Percentiles rank a stretch among this genome's conserved stretches.
These are phyloP conservation scores for Acanthosepion pharaonis DNA, from an alignment of 2,888 invertebrate species.

Conservation along the genomic window DNA sequence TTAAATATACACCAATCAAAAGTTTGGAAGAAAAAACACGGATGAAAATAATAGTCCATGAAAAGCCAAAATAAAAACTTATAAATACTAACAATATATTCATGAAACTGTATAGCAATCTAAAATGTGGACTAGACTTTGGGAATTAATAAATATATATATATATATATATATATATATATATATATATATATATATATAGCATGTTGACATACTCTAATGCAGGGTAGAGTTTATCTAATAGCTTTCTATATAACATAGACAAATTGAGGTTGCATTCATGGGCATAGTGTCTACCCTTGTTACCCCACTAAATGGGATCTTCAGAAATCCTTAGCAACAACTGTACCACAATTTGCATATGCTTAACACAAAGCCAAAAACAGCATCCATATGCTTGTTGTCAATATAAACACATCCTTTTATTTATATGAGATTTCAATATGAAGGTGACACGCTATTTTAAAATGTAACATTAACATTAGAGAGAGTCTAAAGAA, in stretches of 20 bases:
- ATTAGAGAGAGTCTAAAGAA: no score
- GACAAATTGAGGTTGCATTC: not conserved
- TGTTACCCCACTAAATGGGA: not conserved
- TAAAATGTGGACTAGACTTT: not conserved
- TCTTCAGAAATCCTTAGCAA: no score
- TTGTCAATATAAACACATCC: not conserved
- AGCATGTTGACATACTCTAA: not conserved
- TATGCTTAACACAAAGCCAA: no score
- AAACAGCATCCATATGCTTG: not conserved
- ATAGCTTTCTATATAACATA: not conserved
- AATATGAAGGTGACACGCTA: no score
- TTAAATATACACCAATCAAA: slow-evolving; percentile 33
- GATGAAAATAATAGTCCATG: not conserved
- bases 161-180: not conserved
- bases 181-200: not conserved
- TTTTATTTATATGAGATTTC: not conserved
- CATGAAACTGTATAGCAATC: not conserved
- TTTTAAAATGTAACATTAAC: no score
- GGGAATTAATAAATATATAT: not conserved
- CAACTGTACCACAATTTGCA: no score
- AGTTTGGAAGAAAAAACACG: slow-evolving; percentile 17
- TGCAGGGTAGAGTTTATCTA: not conserved
- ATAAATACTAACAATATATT: slow-evolving; percentile 33
- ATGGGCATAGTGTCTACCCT: not conserved
- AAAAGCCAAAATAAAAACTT: not conserved